A percentile compares a stretch with the other conserved stretches of the same genome.
Evolutionary conservation across 2,888 invertebrate genomes (phyloP).

Genomic region (Lepidocyrtoides sp.): DNA sequence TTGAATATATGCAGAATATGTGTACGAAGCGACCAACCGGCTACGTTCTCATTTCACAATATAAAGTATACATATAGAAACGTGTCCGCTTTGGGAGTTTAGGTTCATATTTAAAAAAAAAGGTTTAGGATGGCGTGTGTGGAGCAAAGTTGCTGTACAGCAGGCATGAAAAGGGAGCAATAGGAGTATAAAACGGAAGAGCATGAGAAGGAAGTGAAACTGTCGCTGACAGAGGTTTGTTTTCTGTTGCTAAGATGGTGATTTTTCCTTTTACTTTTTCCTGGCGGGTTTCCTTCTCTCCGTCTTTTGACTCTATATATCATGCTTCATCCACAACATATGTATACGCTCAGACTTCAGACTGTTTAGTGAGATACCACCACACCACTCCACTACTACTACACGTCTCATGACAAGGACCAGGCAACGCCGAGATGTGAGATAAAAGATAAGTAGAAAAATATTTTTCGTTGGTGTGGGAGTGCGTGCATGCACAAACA

Average conservation of each 20-base stretch:
- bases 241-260: slow-evolving; percentile 67
- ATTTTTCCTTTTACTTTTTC: slow-evolving; percentile 44
- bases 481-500: slow-evolving; percentile 23
- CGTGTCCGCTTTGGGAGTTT: neutral
- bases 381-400: neutral
- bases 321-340: slow-evolving; percentile 10
- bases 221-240: slow-evolving; percentile 71
- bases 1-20: too few relatives aligned
- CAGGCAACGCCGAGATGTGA: slow-evolving; percentile 29
- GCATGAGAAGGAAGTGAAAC: slow-evolving; percentile 67
- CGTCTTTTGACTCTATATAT: neutral
- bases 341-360: neutral
- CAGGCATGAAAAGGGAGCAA: neutral
- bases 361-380: neutral
- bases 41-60: neutral
- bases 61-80: neutral
- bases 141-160: neutral
- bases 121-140: neutral
- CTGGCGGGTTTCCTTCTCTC: slow-evolving; percentile 49
- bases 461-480: slow-evolving; percentile 23
- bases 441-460: slow-evolving; percentile 46
- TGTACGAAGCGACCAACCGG: neutral
- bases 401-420: slow-evolving; percentile 33
- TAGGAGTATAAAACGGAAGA: slow-evolving; percentile 44
- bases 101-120: neutral